Conservation (phyloP, 2,797 vertebrate genomes). For the Spondyliosoma cantharus region DNA sequence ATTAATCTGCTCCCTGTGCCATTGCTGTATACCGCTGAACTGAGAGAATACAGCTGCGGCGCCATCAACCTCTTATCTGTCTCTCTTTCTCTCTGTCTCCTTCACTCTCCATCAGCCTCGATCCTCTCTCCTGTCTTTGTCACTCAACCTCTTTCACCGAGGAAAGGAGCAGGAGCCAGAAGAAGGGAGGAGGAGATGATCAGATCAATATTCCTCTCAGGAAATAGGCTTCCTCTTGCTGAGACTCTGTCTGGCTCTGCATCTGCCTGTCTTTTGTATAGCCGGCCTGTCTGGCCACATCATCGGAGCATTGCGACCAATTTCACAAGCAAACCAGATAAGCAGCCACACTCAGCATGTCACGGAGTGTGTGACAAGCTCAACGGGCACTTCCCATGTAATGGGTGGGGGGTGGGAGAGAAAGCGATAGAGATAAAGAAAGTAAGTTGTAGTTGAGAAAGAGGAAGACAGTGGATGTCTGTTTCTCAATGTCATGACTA, state of each 20-base stretch:
- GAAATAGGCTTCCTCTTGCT: constrained; percentile 69
- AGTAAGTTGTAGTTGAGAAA: constrained; percentile 29
- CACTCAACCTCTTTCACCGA: constrained; percentile 58
- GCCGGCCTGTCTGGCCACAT: constrained; percentile 67
- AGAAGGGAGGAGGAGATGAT: constrained; percentile 65
- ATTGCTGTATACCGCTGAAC: constrained; percentile 35
- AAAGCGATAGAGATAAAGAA: constrained; percentile 29
- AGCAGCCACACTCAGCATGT: constrained; percentile 52
- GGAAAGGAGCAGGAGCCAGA: constrained; percentile 47
- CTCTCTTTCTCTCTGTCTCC: constrained; percentile 57
- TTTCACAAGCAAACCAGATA: constrained; percentile 70
- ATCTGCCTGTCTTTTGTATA: constrained; percentile 51
- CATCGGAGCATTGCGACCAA: constrained; percentile 61
- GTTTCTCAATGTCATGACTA: constrained; percentile 42
- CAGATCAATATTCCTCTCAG: constrained; percentile 81
- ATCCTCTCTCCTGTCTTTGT: constrained; percentile 61
- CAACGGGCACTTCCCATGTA: constrained; percentile 28
- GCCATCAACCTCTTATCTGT: constrained; percentile 63
- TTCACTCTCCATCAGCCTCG: constrained; percentile 45
- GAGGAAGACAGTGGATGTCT: constrained; percentile 33
- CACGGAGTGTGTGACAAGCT: constrained; percentile 53
- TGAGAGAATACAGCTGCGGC: constrained; percentile 57
- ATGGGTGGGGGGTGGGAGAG: neutral
- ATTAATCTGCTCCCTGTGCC: constrained; percentile 71
- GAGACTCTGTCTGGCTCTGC: constrained; percentile 52